These are phyloP conservation scores for Etia nguti DNA, from an alignment of 2,113 vertebrate genomes.

Conservation along the genomic window DNA sequence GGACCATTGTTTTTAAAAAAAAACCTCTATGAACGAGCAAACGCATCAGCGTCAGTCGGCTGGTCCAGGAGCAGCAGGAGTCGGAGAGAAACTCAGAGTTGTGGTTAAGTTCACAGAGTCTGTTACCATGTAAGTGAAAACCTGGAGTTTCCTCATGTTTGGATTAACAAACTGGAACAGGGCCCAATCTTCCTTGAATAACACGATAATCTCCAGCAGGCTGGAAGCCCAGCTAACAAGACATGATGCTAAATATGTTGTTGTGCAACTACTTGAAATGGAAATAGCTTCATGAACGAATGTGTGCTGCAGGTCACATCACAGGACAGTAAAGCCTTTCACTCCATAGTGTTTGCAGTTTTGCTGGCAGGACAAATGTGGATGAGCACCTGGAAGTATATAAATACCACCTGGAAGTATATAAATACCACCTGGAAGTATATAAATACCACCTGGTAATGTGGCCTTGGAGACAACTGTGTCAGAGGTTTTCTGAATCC, in stretches of 20 bases:
- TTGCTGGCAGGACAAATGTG: neutral
- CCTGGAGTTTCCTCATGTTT: neutral
- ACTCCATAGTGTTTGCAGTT: neutral
- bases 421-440: neutral
- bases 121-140: neutral
- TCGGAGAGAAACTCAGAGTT: neutral
- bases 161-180: neutral
- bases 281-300: neutral
- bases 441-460: neutral
- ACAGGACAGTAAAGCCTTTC: neutral
- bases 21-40: neutral
- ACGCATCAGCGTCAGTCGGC: neutral
- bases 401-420: neutral
- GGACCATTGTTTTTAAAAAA: neutral
- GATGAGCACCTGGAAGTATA: neutral
- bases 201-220: neutral
- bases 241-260: neutral
- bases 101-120: neutral
- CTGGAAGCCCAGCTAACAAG: neutral
- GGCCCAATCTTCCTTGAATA: neutral
- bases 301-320: neutral
- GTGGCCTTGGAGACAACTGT: neutral
- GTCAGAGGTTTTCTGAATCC: neutral
- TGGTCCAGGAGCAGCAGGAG: neutral
- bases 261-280: neutral